Base-by-base conservation (phyloP, 2,113 vertebrate genomes). In the Brachyhypopomus occidentalis region DNA sequence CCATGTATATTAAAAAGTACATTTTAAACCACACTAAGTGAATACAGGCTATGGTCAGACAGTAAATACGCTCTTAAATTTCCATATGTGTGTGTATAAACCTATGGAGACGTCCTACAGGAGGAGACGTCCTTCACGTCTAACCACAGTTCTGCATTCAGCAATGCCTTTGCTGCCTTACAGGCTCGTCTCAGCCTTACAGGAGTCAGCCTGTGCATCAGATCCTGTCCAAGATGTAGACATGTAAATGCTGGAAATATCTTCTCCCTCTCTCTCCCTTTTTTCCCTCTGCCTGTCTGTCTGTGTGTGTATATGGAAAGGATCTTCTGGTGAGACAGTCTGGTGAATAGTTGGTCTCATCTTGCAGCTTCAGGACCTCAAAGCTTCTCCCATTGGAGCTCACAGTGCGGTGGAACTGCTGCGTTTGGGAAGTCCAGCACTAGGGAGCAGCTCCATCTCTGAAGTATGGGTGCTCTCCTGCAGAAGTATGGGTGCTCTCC, bases 291-390 rank as follows among this genome's bases (percentile, higher is more conserved):
- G 3, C 60, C 56, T 60, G 22, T 76, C 59, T 36, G 23, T 34
- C 19, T 67, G 22, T 17, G 16, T 17, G 16, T 67, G 16, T 67
- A 3, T 70, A n/a, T 70, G 34, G 27, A 70, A n/a, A 14, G 12
- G 52, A 27, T 9, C 38, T 11, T 70, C 66, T 70, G 66, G 41
- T 17, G 19, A n/a, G n/a, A 62, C 5, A 62, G 22, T 16, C 36
- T 58, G 17, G n/a, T 45, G 5, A 23, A 60, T 19, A 38, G 20
- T 58, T 45, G 48, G 8, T n/a, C 34, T 52, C 66, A 41, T 25
- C 34, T 79, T 79, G n/a, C 19, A 62, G 56, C 67, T 72, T 11
- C 23, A 22, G 56, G 55, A 62, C 34, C 11, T 25, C 55, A 70
- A 58, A 58, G 30, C 30, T 34, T 69, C 41, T 27, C 23, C n/a